Percentiles rank a stretch among this genome's conserved stretches.
Conservation (phyloP, 1,140 invertebrate genomes). For the Philaenus spumarius region DNA sequence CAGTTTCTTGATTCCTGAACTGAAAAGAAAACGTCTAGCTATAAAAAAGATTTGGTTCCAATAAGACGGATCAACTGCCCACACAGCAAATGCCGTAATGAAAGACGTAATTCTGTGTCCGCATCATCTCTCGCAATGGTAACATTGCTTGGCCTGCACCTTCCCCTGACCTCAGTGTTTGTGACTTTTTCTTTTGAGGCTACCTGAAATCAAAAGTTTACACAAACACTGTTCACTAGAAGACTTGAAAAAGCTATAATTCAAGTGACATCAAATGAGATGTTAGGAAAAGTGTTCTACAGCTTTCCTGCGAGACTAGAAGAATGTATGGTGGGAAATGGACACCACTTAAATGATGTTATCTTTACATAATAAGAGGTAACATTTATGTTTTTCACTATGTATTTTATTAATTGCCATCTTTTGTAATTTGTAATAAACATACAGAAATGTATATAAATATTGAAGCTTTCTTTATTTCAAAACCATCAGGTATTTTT, state of each 20-base stretch:
- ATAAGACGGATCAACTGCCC: constrained; percentile 26
- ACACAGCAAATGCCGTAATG: constrained; percentile 30
- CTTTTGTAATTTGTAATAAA: too few species aligned
- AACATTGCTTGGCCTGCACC: constrained; percentile 32
- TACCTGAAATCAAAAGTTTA: constrained; percentile 30
- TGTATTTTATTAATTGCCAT: neutral
- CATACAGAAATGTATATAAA: too few species aligned
- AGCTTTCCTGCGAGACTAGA: neutral
- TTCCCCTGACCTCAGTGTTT: constrained; percentile 34
- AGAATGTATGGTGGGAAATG: neutral
- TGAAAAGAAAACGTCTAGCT: neutral
- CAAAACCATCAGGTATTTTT: too few species aligned
- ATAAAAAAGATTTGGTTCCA: constrained; percentile 22
- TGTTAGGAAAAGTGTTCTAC: constrained; percentile 7
- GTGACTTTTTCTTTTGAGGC: constrained; percentile 35
- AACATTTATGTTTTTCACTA: neutral
- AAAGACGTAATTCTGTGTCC: constrained; percentile 25
- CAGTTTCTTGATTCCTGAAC: constrained; percentile 1
- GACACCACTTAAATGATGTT: too few species aligned
- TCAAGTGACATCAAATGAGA: constrained; percentile 7
- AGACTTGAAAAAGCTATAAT: constrained; percentile 11
- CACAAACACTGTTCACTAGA: constrained; percentile 9
- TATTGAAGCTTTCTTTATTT: too few species aligned
- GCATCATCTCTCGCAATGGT: constrained; percentile 27
- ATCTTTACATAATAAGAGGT: neutral